Evolutionary conservation across 2,888 invertebrate genomes (phyloP), one percentile per base, ranked within the genome.

Genomic region (Proisotoma minuta): DNA sequence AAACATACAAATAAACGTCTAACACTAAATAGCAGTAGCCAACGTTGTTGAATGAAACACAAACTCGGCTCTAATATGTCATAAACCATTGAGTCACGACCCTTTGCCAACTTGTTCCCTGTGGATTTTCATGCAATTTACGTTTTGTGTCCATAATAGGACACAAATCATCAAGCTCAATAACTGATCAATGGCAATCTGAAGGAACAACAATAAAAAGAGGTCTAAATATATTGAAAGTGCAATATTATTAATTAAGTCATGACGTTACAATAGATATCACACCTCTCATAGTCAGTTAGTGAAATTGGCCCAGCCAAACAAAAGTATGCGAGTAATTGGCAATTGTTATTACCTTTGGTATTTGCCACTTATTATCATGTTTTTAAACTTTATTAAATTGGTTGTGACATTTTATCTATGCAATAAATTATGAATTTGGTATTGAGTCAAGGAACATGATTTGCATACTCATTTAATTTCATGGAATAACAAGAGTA

Each of bases 391-490:
- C 10, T 43, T 43, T 43, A 20, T 43, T 54, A 15, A 54, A 54
- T 54, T 39, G 39, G 29, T 24, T 54, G 53, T 54, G 53, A 54
- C 53, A 54, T 54, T 34, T 54, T 39, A 54, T 34, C 23, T 20
- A 54, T 49, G 29, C 27, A 54, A 39, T 29, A 54, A 54, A 43
- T 43, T 10, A 10, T 18, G 20, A 43, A 43, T 18, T 5, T 15
- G 18, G 20, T n/a, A 43, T 12, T n/a, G 53, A 29, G 53, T 54
- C 53, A 54, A 54, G 43, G 43, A 43, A 34, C 43, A 43, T 43
- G 18, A 43, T 43, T 43, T 43, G 43, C 43, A 43, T 43, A 43
- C 20, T 43, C 20, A 43, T 43, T 43, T 43, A 15, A n/a, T 43
- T n/a, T n/a, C n/a, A n/a, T n/a, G n/a, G n/a, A n/a, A n/a, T n/a